Evolutionary conservation across 1,140 invertebrate genomes (phyloP).

Genomic region (Brachionus rubens): DNA sequence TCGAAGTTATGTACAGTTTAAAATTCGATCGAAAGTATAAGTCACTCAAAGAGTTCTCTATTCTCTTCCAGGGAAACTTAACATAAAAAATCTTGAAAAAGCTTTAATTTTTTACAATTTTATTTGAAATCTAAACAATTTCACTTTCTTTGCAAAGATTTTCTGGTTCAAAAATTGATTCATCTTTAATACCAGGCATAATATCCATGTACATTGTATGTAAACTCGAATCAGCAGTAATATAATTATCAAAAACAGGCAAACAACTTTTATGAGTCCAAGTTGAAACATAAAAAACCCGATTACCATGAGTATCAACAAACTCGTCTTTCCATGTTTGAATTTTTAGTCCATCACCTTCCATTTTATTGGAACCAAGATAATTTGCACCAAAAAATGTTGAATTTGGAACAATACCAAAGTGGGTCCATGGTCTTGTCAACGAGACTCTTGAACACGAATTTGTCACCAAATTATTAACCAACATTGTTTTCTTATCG

Average conservation of each 20-base stretch:
- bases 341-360: neutral
- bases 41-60: too few relatives aligned
- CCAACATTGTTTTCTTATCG: neutral
- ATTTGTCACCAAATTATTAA: neutral
- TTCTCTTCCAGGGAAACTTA: too few relatives aligned
- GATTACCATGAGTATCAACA: neutral
- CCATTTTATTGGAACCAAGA: neutral
- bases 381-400: neutral
- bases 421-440: neutral
- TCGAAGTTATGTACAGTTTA: too few relatives aligned
- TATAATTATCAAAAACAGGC: slow-evolving; percentile 7
- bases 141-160: neutral
- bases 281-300: slow-evolving; percentile 9
- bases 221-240: neutral
- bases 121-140: neutral
- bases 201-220: slow-evolving; percentile 24
- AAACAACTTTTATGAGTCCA: slow-evolving; percentile 25
- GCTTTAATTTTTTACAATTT: too few relatives aligned
- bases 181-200: slow-evolving; percentile 32
- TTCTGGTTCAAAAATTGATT: neutral
- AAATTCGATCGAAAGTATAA: too few relatives aligned
- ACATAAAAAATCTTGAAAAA: too few relatives aligned
- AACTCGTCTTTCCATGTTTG: slow-evolving; percentile 26
- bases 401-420: neutral
- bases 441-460: neutral